phyloP scores from a whole-genome alignment of 1,140 invertebrate species.

The Papilio xuthus region DNA sequence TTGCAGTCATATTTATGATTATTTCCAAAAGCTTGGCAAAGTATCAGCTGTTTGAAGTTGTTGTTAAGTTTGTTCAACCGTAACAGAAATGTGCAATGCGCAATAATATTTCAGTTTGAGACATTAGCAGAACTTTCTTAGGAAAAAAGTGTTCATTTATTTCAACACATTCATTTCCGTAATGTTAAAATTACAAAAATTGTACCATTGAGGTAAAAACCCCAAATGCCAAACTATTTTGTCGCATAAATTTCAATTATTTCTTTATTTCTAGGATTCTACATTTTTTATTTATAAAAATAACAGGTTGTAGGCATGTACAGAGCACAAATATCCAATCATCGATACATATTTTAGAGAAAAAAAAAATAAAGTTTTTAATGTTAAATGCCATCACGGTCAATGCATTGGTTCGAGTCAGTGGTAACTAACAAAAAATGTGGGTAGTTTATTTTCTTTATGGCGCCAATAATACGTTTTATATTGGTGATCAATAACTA shows the following conservation, averaged over 20 bases:
- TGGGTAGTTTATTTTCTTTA: slow-evolving; percentile 1
- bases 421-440: background rate
- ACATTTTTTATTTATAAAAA: too few relatives aligned
- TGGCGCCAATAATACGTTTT: background rate
- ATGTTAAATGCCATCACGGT: background rate
- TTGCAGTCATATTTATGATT: slow-evolving; percentile 11
- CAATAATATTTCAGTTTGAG: slow-evolving; percentile 15
- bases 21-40: slow-evolving; percentile 5
- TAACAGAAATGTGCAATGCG: slow-evolving; percentile 21
- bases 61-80: slow-evolving; percentile 14
- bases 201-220: too few relatives aligned
- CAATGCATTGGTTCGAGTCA: background rate
- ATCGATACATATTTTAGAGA: too few relatives aligned
- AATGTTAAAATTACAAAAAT: too few relatives aligned
- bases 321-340: too few relatives aligned
- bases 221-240: too few relatives aligned
- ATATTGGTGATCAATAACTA: slow-evolving; percentile 9
- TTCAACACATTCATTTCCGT: background rate
- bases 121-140: background rate
- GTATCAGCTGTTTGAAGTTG: background rate
- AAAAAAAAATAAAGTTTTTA: background rate
- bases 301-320: too few relatives aligned
- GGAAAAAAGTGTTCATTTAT: background rate
- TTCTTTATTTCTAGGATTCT: too few relatives aligned
- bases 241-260: too few relatives aligned